Percentiles rank a stretch among this genome's conserved stretches.
Conservation (phyloP, 2,113 vertebrate species). For the Oncorhynchus clarkii region DNA sequence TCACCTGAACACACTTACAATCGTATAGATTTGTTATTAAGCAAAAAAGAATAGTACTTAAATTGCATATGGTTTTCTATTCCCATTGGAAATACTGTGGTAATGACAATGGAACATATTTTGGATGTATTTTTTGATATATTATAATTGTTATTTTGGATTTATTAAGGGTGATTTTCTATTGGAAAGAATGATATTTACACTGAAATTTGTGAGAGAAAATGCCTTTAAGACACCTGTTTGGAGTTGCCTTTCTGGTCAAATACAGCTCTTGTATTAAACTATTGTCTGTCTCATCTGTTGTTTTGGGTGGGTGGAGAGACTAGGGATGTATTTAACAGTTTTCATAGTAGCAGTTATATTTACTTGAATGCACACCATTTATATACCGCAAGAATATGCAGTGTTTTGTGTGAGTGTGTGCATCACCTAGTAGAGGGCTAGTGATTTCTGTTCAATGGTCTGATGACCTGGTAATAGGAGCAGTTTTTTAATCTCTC, state of each 20-base stretch:
- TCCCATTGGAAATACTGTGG: slow-evolving; percentile 18
- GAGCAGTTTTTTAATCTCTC: too few species aligned
- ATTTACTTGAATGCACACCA: too few species aligned
- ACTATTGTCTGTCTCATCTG: not conserved
- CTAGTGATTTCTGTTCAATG: too few species aligned
- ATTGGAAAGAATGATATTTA: not conserved
- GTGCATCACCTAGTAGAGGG: too few species aligned
- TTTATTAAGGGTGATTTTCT: slow-evolving; percentile 16
- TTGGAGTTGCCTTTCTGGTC: slow-evolving; percentile 11
- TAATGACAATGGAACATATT: slow-evolving; percentile 5
- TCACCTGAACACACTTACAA: not conserved
- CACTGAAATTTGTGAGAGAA: slow-evolving; percentile 7
- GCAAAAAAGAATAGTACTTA: not conserved
- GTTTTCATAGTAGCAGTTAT: too few species aligned
- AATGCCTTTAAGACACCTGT: slow-evolving; percentile 9
- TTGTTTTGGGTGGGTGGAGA: too few species aligned
- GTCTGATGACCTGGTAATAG: too few species aligned
- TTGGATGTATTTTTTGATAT: slow-evolving; percentile 13
- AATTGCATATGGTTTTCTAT: slow-evolving; percentile 18
- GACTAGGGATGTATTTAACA: too few species aligned
- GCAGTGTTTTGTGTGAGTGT: too few species aligned
- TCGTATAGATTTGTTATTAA: slow-evolving; percentile 2
- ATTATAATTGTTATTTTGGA: slow-evolving; percentile 28
- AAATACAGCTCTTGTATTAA: slow-evolving; percentile 12
- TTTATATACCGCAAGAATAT: too few species aligned